phyloP scores from a whole-genome alignment of 1,140 invertebrate species.

The Brachionus plicatilis region DNA sequence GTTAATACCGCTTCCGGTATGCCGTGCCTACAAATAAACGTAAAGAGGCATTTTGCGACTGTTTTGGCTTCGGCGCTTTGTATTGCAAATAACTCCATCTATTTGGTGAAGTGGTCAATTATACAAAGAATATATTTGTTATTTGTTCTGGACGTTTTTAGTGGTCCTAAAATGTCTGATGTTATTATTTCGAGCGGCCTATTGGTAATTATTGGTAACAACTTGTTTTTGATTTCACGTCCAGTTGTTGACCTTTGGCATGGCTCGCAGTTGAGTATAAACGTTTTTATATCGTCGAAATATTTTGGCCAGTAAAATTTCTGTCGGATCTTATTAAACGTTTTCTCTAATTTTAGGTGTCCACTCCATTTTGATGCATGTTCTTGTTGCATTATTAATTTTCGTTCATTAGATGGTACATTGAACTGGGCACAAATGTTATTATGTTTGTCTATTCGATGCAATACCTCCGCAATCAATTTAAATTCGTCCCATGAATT shows the following conservation, averaged over 20 bases:
- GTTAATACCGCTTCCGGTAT: background rate
- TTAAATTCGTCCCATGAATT: no score
- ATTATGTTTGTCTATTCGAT: background rate
- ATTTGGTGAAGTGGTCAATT: background rate
- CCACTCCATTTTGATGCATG: background rate
- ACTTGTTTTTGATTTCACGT: background rate
- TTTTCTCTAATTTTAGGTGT: background rate
- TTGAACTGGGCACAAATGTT: background rate
- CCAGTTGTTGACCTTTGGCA: background rate
- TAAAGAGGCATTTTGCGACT: background rate
- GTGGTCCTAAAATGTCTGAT: no score
- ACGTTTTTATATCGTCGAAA: background rate
- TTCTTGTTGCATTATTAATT: background rate
- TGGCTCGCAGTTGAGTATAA: background rate
- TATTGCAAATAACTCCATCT: background rate
- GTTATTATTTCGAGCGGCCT: no score
- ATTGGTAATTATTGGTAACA: conserved; percentile 9
- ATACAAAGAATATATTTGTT: no score
- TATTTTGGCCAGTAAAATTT: conserved; percentile 13
- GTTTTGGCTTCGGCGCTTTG: background rate
- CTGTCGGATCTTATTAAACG: no score
- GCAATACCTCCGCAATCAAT: no score
- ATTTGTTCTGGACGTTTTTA: no score
- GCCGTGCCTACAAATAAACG: background rate
- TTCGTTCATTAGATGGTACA: background rate